Evolutionary conservation across 2,113 vertebrate genomes (phyloP), one percentile per base, ranked within the genome.

Genomic region (Brienomyrus longianalis): DNA sequence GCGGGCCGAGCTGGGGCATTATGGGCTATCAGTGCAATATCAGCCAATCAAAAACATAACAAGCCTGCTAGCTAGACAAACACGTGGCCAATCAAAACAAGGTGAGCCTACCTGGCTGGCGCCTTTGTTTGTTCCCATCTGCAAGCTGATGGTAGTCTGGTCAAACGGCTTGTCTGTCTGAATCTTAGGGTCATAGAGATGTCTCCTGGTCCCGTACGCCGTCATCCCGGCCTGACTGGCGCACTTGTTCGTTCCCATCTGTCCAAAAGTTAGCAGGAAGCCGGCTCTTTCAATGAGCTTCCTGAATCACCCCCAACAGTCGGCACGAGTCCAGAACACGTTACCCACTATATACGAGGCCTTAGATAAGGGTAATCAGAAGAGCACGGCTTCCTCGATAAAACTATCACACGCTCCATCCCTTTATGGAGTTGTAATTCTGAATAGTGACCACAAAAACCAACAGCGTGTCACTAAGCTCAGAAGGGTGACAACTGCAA

Each of bases 181-280:
- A 94, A 96, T 97, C 93, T 97, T 97, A 80, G 97, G 97, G 92
- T 98, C 97, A 66, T 98, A 97, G 80, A 97, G 96, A 59, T 98
- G 97, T 93, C 97, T 95, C 91, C 97, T 94, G 6, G 97, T 98
- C 70, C 97, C 97, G 23, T 97, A 98, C 88, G 97, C 97, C 1
- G 97, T 98, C 97, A 98, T 98, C 43, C 97, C 97, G 54, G 97
- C 96, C 93, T 97, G 97, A 91, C 97, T 98, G 92, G 97, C 97
- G 88, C 97, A 98, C 91, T 98, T 97, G 93, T 98, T 97, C 89
- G 97, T 97, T 87, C 97, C 97, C 97, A 98, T 98, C 97, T 98
- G 94, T 5, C 39, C 23, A 54, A 43, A 10, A 62, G 13, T n/a
- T 45, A 3, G 3, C 1, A 19, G 17, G 51, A 91, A n/a, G 48